These are phyloP conservation scores for Ischnura elegans DNA, from an alignment of 2,888 invertebrate genomes.

Conservation along the genomic window DNA sequence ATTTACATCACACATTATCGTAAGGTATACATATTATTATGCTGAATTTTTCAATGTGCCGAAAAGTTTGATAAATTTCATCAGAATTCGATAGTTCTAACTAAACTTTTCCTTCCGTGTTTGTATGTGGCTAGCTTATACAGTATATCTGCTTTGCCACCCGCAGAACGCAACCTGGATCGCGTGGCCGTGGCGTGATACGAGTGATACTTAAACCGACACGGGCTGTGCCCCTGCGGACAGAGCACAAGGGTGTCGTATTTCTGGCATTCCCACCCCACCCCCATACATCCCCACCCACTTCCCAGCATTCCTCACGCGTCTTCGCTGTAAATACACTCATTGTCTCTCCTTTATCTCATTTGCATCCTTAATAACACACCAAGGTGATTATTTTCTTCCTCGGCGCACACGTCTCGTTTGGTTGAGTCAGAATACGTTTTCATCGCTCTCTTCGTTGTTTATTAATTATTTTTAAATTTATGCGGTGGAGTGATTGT, in stretches of 20 bases:
- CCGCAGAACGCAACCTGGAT: neutral
- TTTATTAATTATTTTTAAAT: neutral
- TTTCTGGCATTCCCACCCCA: neutral
- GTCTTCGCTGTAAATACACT: neutral
- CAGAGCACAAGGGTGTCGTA: neutral
- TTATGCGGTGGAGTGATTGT: no score
- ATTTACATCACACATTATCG: no score
- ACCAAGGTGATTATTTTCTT: neutral
- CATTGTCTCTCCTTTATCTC: neutral
- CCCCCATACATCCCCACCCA: neutral
- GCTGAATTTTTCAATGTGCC: no score
- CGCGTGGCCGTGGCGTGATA: neutral
- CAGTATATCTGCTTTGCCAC: neutral
- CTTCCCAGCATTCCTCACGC: neutral
- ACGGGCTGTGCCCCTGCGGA: neutral
- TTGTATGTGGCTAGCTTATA: no score
- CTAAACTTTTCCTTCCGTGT: no score
- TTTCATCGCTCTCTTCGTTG: neutral
- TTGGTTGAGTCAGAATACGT: neutral
- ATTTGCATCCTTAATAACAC: neutral
- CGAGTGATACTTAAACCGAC: conserved; percentile 26
- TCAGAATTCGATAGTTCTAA: no score
- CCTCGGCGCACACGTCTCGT: neutral
- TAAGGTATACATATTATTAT: no score
- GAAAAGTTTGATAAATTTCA: no score